Evolutionary conservation across 2,888 invertebrate genomes (phyloP).

Genomic region (Pimpla rufipes): DNA sequence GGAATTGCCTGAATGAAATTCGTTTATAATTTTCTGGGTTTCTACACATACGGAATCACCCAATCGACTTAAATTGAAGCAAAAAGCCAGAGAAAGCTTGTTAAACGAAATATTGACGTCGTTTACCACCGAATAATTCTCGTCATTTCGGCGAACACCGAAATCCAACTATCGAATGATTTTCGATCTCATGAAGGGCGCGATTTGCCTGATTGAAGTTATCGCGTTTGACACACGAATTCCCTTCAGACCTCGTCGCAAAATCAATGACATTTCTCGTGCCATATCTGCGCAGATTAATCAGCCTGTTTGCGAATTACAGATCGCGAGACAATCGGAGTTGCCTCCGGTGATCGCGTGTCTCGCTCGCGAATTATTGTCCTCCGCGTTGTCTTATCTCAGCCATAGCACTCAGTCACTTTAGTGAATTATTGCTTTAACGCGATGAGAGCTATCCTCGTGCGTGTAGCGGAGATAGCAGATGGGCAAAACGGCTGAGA

Average conservation of each 20-base stretch:
- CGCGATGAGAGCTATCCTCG: constrained; percentile 60
- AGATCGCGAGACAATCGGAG: constrained; percentile 43
- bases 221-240: neutral
- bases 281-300: constrained; percentile 5
- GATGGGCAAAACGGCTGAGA: constrained; percentile 57
- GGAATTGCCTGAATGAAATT: neutral
- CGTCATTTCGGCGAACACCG: neutral
- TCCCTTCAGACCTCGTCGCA: neutral
- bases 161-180: neutral
- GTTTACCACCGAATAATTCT: no score
- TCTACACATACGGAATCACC: no score
- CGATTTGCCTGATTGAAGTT: neutral
- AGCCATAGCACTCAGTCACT: constrained; percentile 66
- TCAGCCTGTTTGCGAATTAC: neutral
- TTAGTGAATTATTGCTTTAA: constrained; percentile 65
- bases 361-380: constrained; percentile 55
- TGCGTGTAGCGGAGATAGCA: constrained; percentile 57
- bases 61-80: no score
- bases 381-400: constrained; percentile 60
- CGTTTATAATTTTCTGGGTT: no score
- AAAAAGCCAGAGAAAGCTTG: no score
- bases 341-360: constrained; percentile 29
- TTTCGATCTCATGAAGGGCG: neutral
- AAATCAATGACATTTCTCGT: neutral
- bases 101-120: no score